Conservation (phyloP, 2,113 vertebrate genomes). For the Tapirus terrestris region DNA sequence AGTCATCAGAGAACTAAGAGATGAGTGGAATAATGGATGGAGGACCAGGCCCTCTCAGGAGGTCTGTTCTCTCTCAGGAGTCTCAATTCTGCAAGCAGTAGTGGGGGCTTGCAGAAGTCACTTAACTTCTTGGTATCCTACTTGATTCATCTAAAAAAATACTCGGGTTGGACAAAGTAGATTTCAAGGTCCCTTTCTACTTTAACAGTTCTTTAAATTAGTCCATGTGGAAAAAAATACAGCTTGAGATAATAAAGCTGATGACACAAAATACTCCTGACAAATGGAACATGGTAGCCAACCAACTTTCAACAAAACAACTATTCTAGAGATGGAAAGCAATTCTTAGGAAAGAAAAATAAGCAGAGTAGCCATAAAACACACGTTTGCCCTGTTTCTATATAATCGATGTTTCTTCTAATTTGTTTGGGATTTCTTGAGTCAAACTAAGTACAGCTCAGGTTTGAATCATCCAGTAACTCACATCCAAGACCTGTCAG, state of each 20-base stretch:
- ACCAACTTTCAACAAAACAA: constrained; percentile 37
- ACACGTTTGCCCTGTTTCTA: not conserved
- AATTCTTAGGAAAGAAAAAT: constrained; percentile 44
- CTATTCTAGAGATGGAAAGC: not conserved
- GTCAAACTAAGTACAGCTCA: constrained; percentile 8
- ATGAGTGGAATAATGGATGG: not conserved
- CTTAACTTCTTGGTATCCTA: not conserved
- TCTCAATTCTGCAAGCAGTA: not conserved
- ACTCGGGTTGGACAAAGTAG: not conserved
- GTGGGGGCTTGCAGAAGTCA: not conserved
- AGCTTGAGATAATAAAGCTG: constrained; percentile 7
- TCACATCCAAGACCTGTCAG: not conserved
- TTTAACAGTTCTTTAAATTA: constrained; percentile 51
- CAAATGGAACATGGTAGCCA: not conserved
- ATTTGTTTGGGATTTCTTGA: constrained; percentile 9
- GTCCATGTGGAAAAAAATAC: not conserved
- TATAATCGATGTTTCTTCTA: not conserved
- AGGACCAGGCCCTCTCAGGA: not conserved
- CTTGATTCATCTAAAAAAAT: constrained; percentile 18
- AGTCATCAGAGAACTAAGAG: not conserved
- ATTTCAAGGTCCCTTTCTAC: constrained; percentile 12
- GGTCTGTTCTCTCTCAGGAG: accelerated
- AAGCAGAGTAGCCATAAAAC: not conserved
- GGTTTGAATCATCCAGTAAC: not conserved
- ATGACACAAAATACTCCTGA: constrained; percentile 22